A percentile compares a stretch with the other conserved stretches of the same genome.
Evolutionary conservation across 2,113 vertebrate genomes (phyloP).

Genomic region (Chinchilla lanigera): DNA sequence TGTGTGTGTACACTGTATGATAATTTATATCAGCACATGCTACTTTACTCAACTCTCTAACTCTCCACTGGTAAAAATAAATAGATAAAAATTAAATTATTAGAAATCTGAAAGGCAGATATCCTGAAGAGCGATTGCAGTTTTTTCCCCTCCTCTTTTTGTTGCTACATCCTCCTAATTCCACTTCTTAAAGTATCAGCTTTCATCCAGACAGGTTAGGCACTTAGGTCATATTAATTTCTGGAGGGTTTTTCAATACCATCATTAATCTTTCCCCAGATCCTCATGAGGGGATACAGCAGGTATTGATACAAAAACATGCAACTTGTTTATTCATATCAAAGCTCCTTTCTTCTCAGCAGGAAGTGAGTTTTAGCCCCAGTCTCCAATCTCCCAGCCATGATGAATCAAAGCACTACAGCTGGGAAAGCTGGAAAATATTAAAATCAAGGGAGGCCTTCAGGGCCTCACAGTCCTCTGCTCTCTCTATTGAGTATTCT

Average conservation of each 20-base stretch:
- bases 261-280: slow-evolving; percentile 46
- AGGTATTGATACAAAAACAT: slow-evolving; percentile 59
- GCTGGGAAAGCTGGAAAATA: slow-evolving; percentile 61
- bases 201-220: neutral
- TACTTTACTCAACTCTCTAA: neutral
- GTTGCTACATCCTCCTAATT: neutral
- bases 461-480: slow-evolving; percentile 46
- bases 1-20: neutral
- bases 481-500: slow-evolving; percentile 73
- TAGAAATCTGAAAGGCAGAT: neutral
- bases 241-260: slow-evolving; percentile 16
- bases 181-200: neutral
- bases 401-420: slow-evolving; percentile 48
- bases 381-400: slow-evolving; percentile 36
- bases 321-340: slow-evolving; percentile 63
- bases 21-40: too few species aligned
- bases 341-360: slow-evolving; percentile 62
- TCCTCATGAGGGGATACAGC: slow-evolving; percentile 1
- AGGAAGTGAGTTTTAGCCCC: slow-evolving; percentile 62
- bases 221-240: neutral
- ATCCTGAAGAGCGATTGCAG: neutral
- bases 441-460: slow-evolving; percentile 64
- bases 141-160: neutral
- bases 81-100: slow-evolving; percentile 4
- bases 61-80: neutral